phyloP scores from a whole-genome alignment of 2,888 invertebrate species.

The Octodonta nipae region DNA sequence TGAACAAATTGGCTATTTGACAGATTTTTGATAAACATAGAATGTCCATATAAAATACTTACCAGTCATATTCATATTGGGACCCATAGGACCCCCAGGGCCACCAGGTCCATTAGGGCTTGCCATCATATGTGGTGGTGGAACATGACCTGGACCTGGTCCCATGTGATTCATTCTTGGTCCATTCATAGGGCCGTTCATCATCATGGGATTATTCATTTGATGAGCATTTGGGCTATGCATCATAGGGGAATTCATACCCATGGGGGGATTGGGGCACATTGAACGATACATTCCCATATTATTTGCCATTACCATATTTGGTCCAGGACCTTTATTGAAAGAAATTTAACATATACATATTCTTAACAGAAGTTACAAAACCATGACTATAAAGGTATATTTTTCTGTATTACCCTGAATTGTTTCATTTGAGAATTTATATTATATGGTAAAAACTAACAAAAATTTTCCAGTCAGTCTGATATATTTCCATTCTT shows the following conservation, averaged over 20 bases:
- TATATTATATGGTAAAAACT: too few species aligned
- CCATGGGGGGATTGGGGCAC: slow-evolving; percentile 25
- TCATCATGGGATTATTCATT: slow-evolving; percentile 36
- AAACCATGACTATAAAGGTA: too few species aligned
- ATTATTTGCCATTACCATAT: slow-evolving; percentile 26
- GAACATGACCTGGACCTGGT: slow-evolving; percentile 14
- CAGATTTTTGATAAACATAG: too few species aligned
- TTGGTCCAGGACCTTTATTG: slow-evolving; percentile 17
- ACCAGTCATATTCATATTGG: slow-evolving; percentile 15
- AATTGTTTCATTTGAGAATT: too few species aligned
- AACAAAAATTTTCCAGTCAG: too few species aligned
- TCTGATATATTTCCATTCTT: too few species aligned
- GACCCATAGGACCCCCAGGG: slow-evolving; percentile 45
- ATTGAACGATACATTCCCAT: slow-evolving; percentile 50
- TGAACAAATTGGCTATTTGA: too few species aligned
- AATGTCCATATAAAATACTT: background rate
- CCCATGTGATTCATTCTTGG: slow-evolving; percentile 30
- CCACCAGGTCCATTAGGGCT: slow-evolving; percentile 45
- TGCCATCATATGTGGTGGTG: slow-evolving; percentile 41
- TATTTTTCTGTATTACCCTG: too few species aligned
- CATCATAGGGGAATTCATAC: slow-evolving; percentile 34
- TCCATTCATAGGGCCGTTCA: slow-evolving; percentile 37
- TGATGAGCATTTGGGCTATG: slow-evolving; percentile 38
- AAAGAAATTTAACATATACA: background rate
- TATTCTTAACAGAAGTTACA: too few species aligned